Conservation (phyloP, 2,888 invertebrate species). For the Salpingus planirostris region DNA sequence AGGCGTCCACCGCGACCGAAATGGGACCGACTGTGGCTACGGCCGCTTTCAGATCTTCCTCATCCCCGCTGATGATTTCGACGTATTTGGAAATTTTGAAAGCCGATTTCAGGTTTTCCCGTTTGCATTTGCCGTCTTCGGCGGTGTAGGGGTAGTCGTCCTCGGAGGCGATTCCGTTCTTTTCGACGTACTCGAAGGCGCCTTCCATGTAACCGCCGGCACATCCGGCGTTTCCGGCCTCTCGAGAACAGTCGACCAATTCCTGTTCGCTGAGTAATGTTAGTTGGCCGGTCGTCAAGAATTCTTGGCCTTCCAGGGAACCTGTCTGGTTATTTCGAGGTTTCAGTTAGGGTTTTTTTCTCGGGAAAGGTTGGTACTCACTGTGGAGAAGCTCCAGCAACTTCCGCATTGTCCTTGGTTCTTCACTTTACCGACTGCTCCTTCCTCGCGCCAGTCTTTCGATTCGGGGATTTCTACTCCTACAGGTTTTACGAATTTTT, state of each 20-base stretch:
- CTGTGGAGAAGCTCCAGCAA: conserved; percentile 47
- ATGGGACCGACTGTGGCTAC: conserved; percentile 69
- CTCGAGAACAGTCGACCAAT: conserved; percentile 45
- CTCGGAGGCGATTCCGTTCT: conserved; percentile 48
- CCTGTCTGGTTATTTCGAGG: too few species aligned
- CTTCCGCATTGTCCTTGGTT: conserved; percentile 51
- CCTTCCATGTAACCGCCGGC: conserved; percentile 45
- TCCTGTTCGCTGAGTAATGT: conserved; percentile 48
- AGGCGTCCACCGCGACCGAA: conserved; percentile 76
- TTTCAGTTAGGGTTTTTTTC: too few species aligned
- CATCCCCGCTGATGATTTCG: conserved; percentile 61
- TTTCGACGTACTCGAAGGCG: conserved; percentile 41
- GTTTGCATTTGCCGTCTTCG: conserved; percentile 18
- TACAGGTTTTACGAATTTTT: neutral
- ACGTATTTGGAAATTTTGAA: conserved; percentile 68
- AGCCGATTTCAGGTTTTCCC: conserved; percentile 55
- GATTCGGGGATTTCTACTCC: neutral
- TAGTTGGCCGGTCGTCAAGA: conserved; percentile 42
- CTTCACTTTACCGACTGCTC: conserved; percentile 46
- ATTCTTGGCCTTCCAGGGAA: conserved; percentile 46
- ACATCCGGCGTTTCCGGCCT: conserved; percentile 46
- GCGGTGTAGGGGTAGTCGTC: conserved; percentile 46
- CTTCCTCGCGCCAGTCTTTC: conserved; percentile 45
- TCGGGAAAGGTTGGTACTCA: conserved; percentile 6
- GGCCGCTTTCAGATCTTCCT: conserved; percentile 63